Evolutionary conservation across 2,113 vertebrate genomes (phyloP), one percentile per base, ranked within the genome.

Genomic region (Burhinus bistriatus): DNA sequence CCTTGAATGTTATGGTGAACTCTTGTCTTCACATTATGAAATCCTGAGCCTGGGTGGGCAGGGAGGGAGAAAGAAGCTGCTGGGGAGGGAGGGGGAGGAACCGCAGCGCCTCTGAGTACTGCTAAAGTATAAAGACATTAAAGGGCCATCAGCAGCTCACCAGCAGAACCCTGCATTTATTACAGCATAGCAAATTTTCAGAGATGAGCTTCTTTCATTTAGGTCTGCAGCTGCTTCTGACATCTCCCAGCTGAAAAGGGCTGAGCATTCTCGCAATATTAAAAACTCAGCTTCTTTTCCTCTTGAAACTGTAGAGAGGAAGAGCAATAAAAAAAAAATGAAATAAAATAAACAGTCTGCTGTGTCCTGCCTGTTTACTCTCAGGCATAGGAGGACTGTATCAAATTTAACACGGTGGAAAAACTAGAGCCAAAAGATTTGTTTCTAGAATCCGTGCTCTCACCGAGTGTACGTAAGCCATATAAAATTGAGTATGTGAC

Each of bases 121-220:
- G 80, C 73, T 81, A 12, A 64, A 95, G 40, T 65, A 82, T 54
- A 92, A 97, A 95, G 92, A 95, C 88, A 97, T 96, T 97, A 95
- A 96, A 95, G 81, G 65, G 75, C 88, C 93, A 97, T 97, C 94
- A 96, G 86, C 89, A 89, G 87, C 93, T 96, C 93, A 69, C 77
- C 93, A 94, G 83, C 87, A 90, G 89, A 96, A 91, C 44, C 69
- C 84, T 83, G 54, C 93, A 79, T 92, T 93, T 94, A 95, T 95
- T 94, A 90, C 77, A 92, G 95, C 94, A 96, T 77, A 80, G 91
- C 90, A 91, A 59, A 96, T 97, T 94, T 95, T 70, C 87, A 93
- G 94, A 97, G 90, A 91, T 82, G 96, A 97, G 90, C 75, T 95
- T 81, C 94, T 95, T 97, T 97, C 90, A 94, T 95, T 96, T 96